Evolutionary conservation across 2,113 vertebrate genomes (phyloP).

Genomic region (Hippocampus abdominalis): DNA sequence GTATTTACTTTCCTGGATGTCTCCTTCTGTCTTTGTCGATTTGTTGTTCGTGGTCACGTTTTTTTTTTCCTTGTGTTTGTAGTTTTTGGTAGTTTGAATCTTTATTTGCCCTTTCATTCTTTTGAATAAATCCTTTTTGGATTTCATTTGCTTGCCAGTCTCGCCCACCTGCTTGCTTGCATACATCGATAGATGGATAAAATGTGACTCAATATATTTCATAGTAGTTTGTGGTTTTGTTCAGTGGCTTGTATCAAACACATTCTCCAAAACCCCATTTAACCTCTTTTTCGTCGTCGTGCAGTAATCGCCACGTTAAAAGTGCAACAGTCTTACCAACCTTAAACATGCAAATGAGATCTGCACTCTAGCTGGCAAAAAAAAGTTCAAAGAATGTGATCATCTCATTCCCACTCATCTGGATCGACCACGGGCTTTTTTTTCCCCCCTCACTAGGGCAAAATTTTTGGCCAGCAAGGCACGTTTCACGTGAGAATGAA

Average conservation of each 20-base stretch:
- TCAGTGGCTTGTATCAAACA: slow-evolving; percentile 15
- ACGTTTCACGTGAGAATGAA: slow-evolving; percentile 64
- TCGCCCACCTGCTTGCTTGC: too few species aligned
- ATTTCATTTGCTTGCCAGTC: too few species aligned
- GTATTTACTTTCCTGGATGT: too few species aligned
- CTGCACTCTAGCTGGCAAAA: slow-evolving; percentile 59
- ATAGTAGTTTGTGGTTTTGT: slow-evolving; percentile 2
- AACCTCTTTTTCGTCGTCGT: slow-evolving; percentile 12
- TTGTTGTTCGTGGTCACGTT: too few species aligned
- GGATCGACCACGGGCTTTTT: slow-evolving; percentile 56
- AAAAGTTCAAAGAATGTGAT: slow-evolving; percentile 65
- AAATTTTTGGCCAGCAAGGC: slow-evolving; percentile 63
- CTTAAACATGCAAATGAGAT: slow-evolving; percentile 58
- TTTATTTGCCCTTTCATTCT: too few species aligned
- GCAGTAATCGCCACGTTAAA: slow-evolving; percentile 43
- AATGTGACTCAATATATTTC: not conserved
- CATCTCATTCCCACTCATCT: slow-evolving; percentile 74
- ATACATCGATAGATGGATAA: not conserved
- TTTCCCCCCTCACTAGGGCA: slow-evolving; percentile 54
- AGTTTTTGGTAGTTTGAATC: too few species aligned
- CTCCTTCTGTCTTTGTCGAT: too few species aligned
- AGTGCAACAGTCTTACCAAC: slow-evolving; percentile 41
- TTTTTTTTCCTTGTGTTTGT: too few species aligned
- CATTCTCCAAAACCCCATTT: slow-evolving; percentile 8
- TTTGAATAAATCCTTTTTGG: too few species aligned